These are phyloP conservation scores for Gila orcuttii DNA, from an alignment of 2,113 vertebrate genomes.

Conservation along the genomic window DNA sequence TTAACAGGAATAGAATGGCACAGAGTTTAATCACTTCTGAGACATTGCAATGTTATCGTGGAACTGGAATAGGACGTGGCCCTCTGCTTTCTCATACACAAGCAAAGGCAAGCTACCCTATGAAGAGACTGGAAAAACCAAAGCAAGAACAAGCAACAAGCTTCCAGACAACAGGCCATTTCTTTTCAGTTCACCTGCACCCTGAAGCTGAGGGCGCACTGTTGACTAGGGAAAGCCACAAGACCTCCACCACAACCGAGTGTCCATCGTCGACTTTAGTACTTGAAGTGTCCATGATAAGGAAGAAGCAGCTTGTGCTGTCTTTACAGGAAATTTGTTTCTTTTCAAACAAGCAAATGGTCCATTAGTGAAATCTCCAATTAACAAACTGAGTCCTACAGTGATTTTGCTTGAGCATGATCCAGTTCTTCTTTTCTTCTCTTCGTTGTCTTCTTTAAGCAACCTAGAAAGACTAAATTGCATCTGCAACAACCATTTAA, in stretches of 20 bases:
- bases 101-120: slow-evolving; percentile 69
- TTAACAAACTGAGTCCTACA: slow-evolving; percentile 67
- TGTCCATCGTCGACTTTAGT: slow-evolving; percentile 48
- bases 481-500: slow-evolving; percentile 69
- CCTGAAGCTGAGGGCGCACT: slow-evolving; percentile 66
- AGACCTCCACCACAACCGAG: slow-evolving; percentile 59
- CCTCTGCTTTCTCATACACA: slow-evolving; percentile 80
- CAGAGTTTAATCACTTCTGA: slow-evolving; percentile 99
- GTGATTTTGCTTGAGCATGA: slow-evolving; percentile 51
- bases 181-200: slow-evolving; percentile 72
- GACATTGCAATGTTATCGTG: slow-evolving; percentile 96
- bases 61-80: slow-evolving; percentile 90
- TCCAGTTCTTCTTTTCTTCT: slow-evolving; percentile 70
- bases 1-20: slow-evolving; percentile 99
- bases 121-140: slow-evolving; percentile 81
- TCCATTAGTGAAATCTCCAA: slow-evolving; percentile 72
- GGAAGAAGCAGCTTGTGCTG: slow-evolving; percentile 43
- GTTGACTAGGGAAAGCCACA: slow-evolving; percentile 67
- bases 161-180: slow-evolving; percentile 65
- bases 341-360: slow-evolving; percentile 63
- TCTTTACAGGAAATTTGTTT: slow-evolving; percentile 57
- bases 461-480: slow-evolving; percentile 76
- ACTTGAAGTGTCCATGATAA: slow-evolving; percentile 65
- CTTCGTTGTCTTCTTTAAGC: slow-evolving; percentile 64
- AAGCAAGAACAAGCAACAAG: slow-evolving; percentile 67